Evolutionary conservation across 2,113 vertebrate genomes (phyloP), one percentile per base, ranked within the genome.

Genomic region (Saimiri boliviensis): DNA sequence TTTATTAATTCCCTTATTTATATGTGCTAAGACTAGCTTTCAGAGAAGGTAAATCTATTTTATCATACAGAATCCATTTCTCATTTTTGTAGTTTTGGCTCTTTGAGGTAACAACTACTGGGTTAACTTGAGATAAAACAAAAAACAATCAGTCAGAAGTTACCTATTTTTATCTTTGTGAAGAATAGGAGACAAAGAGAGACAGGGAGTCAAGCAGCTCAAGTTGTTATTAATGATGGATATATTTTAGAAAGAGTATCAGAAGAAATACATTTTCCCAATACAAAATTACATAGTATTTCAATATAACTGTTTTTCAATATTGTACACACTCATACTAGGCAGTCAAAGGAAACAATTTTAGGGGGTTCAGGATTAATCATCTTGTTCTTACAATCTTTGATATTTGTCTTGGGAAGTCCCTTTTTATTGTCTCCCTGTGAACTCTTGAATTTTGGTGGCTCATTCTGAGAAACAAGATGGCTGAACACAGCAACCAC

Each of bases 241-340:
- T 80, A 79, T 12, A 73, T 88, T 52, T 84, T 12, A 76, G 3
- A 63, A 12, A 76, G 2, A 70, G 5, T 91, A 7, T 86, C 37
- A 79, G 27, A 91, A 73, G 16, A 84, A 66, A 80, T 40, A 63
- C 2, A 3, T 71, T 88, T 91, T 71, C 6, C 21, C 11, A 52
- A n/a, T 70, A 73, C 1, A 49, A 87, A 93, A 82, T 91, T 32
- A 32, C 21, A 91, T 10, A 68, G 32, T 76, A 17, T 94, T 97
- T 89, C 40, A 58, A 20, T 82, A 49, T 37, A 25, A 82, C 37
- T 74, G 6, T 7, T 76, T 93, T 76, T 37, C 17, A 86, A 12
- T 6, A 6, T 6, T 63, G 2, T 83, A 58, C 14, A 20, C 32
- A 63, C 3, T 5, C 6, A 70, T 23, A 76, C 3, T 40, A 85